Evolutionary conservation across 2,888 invertebrate genomes (phyloP).

Genomic region (Drosophila monieri): DNA sequence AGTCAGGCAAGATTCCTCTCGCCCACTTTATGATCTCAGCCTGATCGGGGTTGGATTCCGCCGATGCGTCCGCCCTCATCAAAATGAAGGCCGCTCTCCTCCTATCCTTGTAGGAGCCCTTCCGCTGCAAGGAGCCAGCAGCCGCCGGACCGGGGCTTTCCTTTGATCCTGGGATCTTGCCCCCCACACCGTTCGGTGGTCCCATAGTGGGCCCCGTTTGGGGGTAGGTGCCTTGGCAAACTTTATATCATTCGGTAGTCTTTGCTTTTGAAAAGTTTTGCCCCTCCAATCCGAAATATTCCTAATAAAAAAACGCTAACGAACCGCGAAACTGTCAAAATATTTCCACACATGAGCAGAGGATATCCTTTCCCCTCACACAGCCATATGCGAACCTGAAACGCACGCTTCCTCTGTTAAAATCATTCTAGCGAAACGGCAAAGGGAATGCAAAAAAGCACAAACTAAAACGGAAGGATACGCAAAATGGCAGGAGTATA

Average conservation of each 20-base stretch:
- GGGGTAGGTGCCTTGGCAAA: too few species aligned
- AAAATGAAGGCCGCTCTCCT: too few species aligned
- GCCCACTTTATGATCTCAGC: too few species aligned
- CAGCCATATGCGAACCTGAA: conserved; percentile 26
- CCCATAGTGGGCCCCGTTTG: too few species aligned
- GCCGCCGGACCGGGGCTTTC: too few species aligned
- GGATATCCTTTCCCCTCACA: conserved; percentile 2
- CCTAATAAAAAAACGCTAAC: conserved; percentile 54
- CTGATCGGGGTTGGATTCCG: too few species aligned
- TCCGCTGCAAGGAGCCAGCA: too few species aligned
- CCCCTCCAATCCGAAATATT: not conserved
- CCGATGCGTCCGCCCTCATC: too few species aligned
- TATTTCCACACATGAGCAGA: conserved; percentile 66
- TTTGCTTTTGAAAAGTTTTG: conserved; percentile 6
- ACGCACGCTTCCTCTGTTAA: conserved; percentile 54
- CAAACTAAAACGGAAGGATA: conserved; percentile 75
- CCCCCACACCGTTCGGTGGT: too few species aligned
- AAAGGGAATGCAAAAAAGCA: conserved; percentile 51
- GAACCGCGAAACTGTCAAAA: conserved; percentile 80
- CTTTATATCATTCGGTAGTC: not conserved
- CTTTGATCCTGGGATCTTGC: too few species aligned
- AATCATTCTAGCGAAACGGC: conserved; percentile 57
- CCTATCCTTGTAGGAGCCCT: too few species aligned
- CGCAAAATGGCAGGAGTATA: conserved; percentile 59
- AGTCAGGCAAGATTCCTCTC: too few species aligned